Base-by-base conservation (phyloP, 2,113 vertebrate species). In the Monarcha castaneiventris region DNA sequence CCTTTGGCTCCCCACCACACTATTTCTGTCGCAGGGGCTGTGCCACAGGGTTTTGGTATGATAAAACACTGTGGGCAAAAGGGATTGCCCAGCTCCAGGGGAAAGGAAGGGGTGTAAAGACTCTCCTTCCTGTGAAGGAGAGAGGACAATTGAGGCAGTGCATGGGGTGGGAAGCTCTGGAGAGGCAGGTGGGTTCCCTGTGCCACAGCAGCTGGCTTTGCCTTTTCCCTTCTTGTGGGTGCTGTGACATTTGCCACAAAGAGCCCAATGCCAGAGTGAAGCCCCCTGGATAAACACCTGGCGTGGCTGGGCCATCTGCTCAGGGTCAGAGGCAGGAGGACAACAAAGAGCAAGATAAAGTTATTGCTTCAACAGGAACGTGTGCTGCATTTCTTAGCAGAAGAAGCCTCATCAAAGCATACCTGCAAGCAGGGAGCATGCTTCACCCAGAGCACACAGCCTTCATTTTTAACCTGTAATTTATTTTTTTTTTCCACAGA, bases 371-470 rank as follows among this genome's bases (percentile, higher is more conserved):
- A 3, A 58, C 63, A 95, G 32, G 73, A 90, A 58, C 0, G 0
- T 48, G 63, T 4, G 1, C 80, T 88, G 77, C 3, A 1, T 69
- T 91, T 89, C 74, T 63, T 33, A 56, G 39, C 73, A 66, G 54
- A 76, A 93, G 83, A 93, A 88, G 80, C 79, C 89, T 90, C 97
- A 93, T 97, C 97, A 97, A 96, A 97, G 94, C 89, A 92, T 94
- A 93, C 91, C 90, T 93, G 59, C 68, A 95, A 97, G 80, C 58
- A 75, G 67, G 79, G 52, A 87, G 52, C 82, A 46, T 84, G 79
- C 84, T 96, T 97, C 91, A 92, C 59, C 52, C 62, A 64, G 84
- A 94, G 68, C 29, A 69, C 84, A 90, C 81, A 88, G 80, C 67
- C 86, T 89, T 96, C 61, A 85, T 92, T 94, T 96, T 97, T 89